Base-by-base conservation (phyloP, 2,888 invertebrate genomes). In the Drosophila buzzatii region DNA sequence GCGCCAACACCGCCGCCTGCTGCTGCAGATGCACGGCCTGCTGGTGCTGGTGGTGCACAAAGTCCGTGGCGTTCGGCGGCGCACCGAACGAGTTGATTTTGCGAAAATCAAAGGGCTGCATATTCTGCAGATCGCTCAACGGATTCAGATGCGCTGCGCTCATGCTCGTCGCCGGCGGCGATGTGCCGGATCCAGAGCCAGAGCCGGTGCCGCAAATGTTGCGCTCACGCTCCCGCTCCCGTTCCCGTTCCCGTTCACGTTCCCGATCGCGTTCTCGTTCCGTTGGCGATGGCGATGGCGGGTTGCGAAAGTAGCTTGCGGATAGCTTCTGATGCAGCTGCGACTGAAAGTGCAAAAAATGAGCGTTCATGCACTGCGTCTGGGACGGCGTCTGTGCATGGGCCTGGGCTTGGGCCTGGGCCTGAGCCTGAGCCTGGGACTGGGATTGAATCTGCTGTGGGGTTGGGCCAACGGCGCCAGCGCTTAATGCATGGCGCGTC, bases 81-180 rank as follows among this genome's bases (percentile, higher is more conserved):
- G 90, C 88, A 9, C 91, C 85, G 85, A 94, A 94, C 16, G 92
- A 87, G 63, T 95, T 95, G 45, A 96, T 93, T 84, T 97, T 97
- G 37, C 98, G 95, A 91, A 97, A 98, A 92, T 98, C 98, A 92
- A 98, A 98, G 0, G 98, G 98, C 91, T 98, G 98, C 98, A 99
- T 98, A 89, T 96, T 98, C 93, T 98, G 98, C 55, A 98, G 94
- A 87, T 97, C 96, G 92, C 97, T 98, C 75, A 98, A 94, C 4
- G 98, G 98, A 93, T 95, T 95, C 90, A 95, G 84, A 75, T 53
- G 85, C 51, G 23, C 82, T 64, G 75, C 77, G 23, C 75, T 67
- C 71, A 73, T 71, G 68, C 73, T 72, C 61, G 82, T 56, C 53
- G 67, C 53, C n/a, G 62, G 61, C 58, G 62, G 63, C 47, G 63